Percentiles rank a stretch among this genome's conserved stretches.
These are phyloP conservation scores for Nicator chloris DNA, from an alignment of 2,113 vertebrate genomes.

Conservation along the genomic window DNA sequence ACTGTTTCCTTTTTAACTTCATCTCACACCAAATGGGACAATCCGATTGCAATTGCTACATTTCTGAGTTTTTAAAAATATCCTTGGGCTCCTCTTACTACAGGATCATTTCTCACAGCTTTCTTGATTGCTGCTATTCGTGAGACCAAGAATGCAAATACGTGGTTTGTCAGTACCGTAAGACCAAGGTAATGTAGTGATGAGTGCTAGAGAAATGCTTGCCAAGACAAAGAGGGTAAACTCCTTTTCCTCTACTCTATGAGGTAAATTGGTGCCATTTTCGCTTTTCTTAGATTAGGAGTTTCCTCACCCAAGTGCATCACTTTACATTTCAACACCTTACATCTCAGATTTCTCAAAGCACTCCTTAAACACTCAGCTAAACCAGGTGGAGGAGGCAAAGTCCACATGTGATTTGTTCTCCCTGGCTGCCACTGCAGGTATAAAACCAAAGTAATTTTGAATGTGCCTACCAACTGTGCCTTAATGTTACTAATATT, in stretches of 20 bases:
- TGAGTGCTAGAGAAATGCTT: constrained; percentile 9
- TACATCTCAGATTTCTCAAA: constrained; percentile 19
- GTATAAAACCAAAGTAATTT: neutral
- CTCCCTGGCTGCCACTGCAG: neutral
- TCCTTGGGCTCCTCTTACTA: neutral
- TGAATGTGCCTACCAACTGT: neutral
- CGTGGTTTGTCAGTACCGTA: neutral
- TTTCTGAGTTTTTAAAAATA: neutral
- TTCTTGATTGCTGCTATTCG: neutral
- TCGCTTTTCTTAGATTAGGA: constrained; percentile 5
- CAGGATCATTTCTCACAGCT: neutral
- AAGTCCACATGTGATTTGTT: neutral
- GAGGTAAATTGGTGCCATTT: constrained; percentile 1
- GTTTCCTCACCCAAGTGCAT: constrained; percentile 11
- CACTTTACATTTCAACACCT: neutral
- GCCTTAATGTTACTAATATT: neutral
- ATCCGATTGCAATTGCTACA: neutral
- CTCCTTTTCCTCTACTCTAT: neutral
- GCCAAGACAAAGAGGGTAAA: neutral
- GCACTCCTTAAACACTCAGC: neutral
- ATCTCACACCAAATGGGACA: neutral
- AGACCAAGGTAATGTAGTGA: neutral
- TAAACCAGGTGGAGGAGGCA: constrained; percentile 2
- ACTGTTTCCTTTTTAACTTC: neutral
- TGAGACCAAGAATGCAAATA: neutral